phyloP scores from a whole-genome alignment of 2,797 vertebrate genomes.

The Margarornis squamiger region DNA sequence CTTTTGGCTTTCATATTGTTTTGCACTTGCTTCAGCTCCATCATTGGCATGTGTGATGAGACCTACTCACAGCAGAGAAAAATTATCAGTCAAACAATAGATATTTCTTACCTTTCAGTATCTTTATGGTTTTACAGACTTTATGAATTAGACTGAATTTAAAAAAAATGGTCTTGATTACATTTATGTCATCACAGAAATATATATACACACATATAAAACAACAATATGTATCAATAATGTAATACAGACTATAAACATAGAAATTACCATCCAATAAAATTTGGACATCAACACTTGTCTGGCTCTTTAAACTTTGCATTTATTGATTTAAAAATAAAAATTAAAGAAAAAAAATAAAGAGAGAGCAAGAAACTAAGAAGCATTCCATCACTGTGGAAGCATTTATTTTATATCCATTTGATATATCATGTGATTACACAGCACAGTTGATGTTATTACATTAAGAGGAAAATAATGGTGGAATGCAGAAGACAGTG shows the following conservation, averaged over 20 bases:
- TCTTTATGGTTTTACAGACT: not conserved
- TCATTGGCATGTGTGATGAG: not conserved
- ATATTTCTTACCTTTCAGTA: not conserved
- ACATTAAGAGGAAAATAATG: not conserved
- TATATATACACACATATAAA: not conserved
- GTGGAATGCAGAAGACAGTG: not conserved
- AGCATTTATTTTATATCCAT: not conserved
- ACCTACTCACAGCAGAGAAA: not conserved
- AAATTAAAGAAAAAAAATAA: not conserved
- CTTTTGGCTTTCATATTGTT: not conserved
- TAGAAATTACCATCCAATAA: not conserved
- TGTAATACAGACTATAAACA: not conserved
- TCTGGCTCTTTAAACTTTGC: not conserved
- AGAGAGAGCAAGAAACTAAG: not conserved
- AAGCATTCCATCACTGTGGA: not conserved
- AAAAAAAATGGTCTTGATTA: not conserved
- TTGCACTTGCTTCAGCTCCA: not conserved
- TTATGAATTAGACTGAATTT: not conserved
- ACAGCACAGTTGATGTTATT: not conserved
- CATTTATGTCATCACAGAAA: not conserved
- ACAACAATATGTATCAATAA: not conserved
- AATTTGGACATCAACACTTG: not conserved
- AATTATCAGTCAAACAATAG: not conserved
- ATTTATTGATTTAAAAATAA: not conserved
- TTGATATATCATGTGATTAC: not conserved